These are phyloP conservation scores for Hololepta plana DNA, from an alignment of 2,888 invertebrate genomes.

Conservation along the genomic window DNA sequence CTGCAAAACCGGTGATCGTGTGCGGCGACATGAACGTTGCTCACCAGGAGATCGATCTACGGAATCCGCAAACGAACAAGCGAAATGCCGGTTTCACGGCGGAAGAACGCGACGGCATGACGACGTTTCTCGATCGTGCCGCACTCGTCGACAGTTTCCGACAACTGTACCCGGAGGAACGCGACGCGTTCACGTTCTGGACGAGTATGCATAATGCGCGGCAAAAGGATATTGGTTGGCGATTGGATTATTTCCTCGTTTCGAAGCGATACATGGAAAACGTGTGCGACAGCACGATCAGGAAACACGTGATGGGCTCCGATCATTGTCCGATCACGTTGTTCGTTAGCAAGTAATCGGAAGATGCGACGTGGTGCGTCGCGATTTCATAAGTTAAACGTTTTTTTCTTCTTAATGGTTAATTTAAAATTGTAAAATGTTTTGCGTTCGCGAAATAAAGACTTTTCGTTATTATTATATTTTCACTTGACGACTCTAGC, in stretches of 20 bases:
- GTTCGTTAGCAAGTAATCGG: no score
- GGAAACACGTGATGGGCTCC: slow-evolving; percentile 70
- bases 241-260: slow-evolving; percentile 88
- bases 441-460: no score
- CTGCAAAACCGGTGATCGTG: slow-evolving; percentile 82
- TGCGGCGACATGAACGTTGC: slow-evolving; percentile 98
- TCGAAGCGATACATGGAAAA: slow-evolving; percentile 61
- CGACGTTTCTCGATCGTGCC: slow-evolving; percentile 54
- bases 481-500: no score
- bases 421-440: no score
- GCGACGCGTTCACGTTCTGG: slow-evolving; percentile 86
- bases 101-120: slow-evolving; percentile 86
- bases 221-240: slow-evolving; percentile 88
- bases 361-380: no score
- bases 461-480: no score
- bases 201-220: slow-evolving; percentile 79
- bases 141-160: slow-evolving; percentile 85
- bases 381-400: no score
- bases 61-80: slow-evolving; percentile 84
- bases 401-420: no score
- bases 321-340: slow-evolving; percentile 91
- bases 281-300: slow-evolving; percentile 72
- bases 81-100: slow-evolving; percentile 91
- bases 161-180: slow-evolving; percentile 65
- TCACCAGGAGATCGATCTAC: slow-evolving; percentile 86